Percentiles rank a stretch among this genome's conserved stretches.
phyloP scores from a whole-genome alignment of 2,113 vertebrate species.

The Noturus placidus region DNA sequence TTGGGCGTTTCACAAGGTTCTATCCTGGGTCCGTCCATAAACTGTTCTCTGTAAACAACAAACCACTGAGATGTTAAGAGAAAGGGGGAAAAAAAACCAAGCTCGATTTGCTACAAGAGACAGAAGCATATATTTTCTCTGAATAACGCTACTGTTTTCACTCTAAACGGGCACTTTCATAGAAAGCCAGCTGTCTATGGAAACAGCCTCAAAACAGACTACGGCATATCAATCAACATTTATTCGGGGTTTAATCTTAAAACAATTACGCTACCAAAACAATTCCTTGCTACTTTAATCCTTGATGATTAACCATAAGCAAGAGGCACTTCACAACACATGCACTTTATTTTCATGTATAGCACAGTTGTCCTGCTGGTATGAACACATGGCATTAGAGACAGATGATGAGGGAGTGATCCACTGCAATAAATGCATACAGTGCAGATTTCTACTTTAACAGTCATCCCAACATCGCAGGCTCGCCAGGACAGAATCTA shows the following conservation, averaged over 20 bases:
- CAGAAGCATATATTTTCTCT: slow-evolving; percentile 22
- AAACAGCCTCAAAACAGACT: slow-evolving; percentile 11
- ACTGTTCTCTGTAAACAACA: slow-evolving; percentile 33
- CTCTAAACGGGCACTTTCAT: slow-evolving; percentile 24
- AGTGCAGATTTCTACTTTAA: background rate
- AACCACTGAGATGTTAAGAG: slow-evolving; percentile 24
- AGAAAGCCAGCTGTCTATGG: slow-evolving; percentile 16
- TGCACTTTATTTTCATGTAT: background rate
- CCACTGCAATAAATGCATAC: background rate
- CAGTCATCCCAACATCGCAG: background rate
- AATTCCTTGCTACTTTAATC: background rate
- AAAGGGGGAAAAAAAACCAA: background rate
- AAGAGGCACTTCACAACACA: background rate
- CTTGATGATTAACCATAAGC: background rate
- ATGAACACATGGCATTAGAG: slow-evolving; percentile 1
- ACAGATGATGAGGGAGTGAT: background rate
- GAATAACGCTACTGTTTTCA: slow-evolving; percentile 27
- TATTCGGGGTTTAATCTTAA: background rate
- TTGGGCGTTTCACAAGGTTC: slow-evolving; percentile 26
- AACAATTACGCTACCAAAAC: too few relatives aligned
- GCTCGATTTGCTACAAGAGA: slow-evolving; percentile 13
- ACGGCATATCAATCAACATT: background rate
- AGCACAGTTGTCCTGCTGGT: slow-evolving; percentile 8
- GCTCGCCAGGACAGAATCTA: background rate
- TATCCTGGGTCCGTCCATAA: slow-evolving; percentile 27